phyloP scores from a whole-genome alignment of 1,140 invertebrate genomes.

The Scaptomyza graminum region DNA sequence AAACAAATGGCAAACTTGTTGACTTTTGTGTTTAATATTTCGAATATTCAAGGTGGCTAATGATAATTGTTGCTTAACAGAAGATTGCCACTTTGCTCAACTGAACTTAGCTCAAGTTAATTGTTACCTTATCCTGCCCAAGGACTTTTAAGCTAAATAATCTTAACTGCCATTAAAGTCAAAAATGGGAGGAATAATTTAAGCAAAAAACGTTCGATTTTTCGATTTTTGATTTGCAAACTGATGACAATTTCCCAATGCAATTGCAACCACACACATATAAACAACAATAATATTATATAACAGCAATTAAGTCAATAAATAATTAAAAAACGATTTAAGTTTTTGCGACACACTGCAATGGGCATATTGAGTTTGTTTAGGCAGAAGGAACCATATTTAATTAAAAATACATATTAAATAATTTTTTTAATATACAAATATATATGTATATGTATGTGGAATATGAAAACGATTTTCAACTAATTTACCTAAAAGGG shows the following conservation, averaged over 20 bases:
- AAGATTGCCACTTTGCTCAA: no score
- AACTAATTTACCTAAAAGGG: background rate
- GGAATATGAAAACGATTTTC: no score
- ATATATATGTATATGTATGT: no score
- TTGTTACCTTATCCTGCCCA: background rate
- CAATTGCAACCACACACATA: constrained; percentile 6
- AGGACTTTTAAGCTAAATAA: background rate
- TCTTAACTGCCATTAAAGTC: background rate
- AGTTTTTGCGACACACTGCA: background rate
- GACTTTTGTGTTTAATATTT: no score
- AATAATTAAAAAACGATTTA: constrained; percentile 5
- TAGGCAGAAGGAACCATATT: no score
- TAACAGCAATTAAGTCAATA: constrained; percentile 1
- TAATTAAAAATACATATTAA: no score
- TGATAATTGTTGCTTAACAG: no score
- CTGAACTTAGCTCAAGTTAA: no score
- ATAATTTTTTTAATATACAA: no score
- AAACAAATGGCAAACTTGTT: no score
- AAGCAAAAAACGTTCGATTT: background rate
- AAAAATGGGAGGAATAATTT: background rate
- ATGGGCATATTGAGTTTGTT: background rate
- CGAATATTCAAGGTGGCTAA: background rate
- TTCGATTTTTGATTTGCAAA: background rate
- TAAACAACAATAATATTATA: constrained; percentile 7
- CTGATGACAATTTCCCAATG: constrained; percentile 21